Conservation (phyloP, 2,797 vertebrate genomes). For the Epinephelus coioides region DNA sequence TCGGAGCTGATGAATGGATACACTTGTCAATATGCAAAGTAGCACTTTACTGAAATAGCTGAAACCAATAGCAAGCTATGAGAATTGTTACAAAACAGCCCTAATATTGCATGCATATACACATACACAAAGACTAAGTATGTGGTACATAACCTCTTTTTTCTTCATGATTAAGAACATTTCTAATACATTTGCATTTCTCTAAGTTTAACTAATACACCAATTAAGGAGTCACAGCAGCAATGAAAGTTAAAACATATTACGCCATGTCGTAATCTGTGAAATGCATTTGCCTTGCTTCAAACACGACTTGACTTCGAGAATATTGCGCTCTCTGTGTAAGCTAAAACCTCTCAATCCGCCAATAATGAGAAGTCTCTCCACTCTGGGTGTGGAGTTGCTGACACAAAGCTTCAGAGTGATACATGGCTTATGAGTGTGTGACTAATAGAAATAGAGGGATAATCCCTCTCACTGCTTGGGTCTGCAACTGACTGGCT, state of each 20-base stretch:
- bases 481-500: conserved; percentile 79
- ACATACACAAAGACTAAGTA: background rate
- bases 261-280: conserved; percentile 47
- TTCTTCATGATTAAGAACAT: conserved; percentile 19
- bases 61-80: background rate
- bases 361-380: conserved; percentile 79
- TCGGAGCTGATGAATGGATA: background rate
- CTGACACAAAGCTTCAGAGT: conserved; percentile 83
- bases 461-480: conserved; percentile 82
- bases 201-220: conserved; percentile 34
- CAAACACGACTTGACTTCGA: conserved; percentile 55
- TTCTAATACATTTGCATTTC: background rate
- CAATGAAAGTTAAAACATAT: conserved; percentile 38
- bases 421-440: conserved; percentile 82
- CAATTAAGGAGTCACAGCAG: conserved; percentile 34
- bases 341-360: conserved; percentile 78
- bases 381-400: conserved; percentile 74
- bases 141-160: background rate
- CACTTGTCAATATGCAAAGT: background rate
- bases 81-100: background rate
- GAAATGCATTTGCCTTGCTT: conserved; percentile 58
- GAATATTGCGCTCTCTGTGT: conserved; percentile 52
- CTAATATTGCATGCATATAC: no score
- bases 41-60: background rate
- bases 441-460: conserved; percentile 84